Base-by-base conservation (phyloP, 2,113 vertebrate species). In the Penelope pileata region DNA sequence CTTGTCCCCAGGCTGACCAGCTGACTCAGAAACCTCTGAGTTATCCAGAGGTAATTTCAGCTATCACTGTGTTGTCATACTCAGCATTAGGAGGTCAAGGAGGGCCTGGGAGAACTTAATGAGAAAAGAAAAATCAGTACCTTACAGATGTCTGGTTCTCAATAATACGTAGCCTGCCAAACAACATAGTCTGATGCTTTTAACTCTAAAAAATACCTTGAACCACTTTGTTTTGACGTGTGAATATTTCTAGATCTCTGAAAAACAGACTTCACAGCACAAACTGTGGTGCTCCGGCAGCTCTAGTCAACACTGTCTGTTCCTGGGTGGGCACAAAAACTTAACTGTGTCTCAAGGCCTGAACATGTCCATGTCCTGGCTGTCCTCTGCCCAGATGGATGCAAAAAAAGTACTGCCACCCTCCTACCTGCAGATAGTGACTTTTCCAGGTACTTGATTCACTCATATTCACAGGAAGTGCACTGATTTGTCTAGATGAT, bases 341-440 rank as follows among this genome's bases (percentile, higher is more conserved):
- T 32, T 6, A 82, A 3, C 21, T 30, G 6, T 58, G 21, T 16
- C 27, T 81, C 16, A 34, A 40, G 29, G 9, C 8, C 12, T 75
- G 24, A 59, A 6, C 16, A 62, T 29, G 11, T 91, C 43, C 56
- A 24, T 0, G 1, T 43, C 34, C 42, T 75, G 32, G 24, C 36
- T 48, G 38, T 42, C 12, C 21, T 38, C 24, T 59, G 5, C 26
- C 48, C 7, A 47, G 42, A 48, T 7, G 27, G 54, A 32, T 2
- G 4, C 3, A 21, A 24, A 87, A 54, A 90, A 54, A 42, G 0
- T n/a, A 9, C 38, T 54, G 22, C 11, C 30, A 19, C 1, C 2
- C 32, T 53, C 16, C 38, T 89, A 15, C 16, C 36, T 78, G 8
- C 27, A 58, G 53, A 17, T 21, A 75, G 16, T 53, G 26, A 27